These are phyloP conservation scores for Belgica antarctica DNA, from an alignment of 2,888 invertebrate species.

Conservation along the genomic window DNA sequence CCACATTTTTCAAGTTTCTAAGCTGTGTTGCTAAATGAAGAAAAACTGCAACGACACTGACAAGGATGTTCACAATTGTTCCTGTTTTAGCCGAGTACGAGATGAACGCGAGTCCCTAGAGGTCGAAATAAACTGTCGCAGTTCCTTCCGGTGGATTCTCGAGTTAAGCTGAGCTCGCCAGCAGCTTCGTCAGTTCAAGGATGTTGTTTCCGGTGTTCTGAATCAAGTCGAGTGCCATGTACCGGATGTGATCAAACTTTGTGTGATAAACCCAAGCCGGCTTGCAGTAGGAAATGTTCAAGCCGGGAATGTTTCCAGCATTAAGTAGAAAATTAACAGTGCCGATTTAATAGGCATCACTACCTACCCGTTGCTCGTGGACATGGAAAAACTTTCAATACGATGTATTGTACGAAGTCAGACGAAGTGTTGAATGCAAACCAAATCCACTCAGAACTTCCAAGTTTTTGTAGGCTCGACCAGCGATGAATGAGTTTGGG, in stretches of 20 bases:
- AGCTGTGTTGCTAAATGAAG: constrained; percentile 46
- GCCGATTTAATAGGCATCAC: constrained; percentile 8
- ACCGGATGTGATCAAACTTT: constrained; percentile 73
- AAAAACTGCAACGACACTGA: constrained; percentile 39
- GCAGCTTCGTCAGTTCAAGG: constrained; percentile 67
- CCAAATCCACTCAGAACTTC: constrained; percentile 19
- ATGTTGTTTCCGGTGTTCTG: constrained; percentile 91
- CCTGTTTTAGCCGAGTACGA: constrained; percentile 59
- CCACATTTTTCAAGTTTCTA: constrained; percentile 24
- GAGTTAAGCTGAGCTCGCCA: constrained; percentile 56
- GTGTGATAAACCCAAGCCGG: constrained; percentile 93
- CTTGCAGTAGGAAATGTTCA: constrained; percentile 88
- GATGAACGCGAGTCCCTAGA: constrained; percentile 58
- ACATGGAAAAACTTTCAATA: background rate
- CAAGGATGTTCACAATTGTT: constrained; percentile 48
- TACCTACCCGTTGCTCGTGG: constrained; percentile 8
- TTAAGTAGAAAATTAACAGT: constrained; percentile 50
- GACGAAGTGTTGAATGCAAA: background rate
- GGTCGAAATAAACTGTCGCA: constrained; percentile 58
- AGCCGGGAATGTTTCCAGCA: constrained; percentile 68
- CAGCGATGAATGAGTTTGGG: constrained; percentile 30
- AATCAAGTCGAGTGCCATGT: constrained; percentile 75
- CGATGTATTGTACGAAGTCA: background rate
- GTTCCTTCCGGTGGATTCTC: constrained; percentile 47
- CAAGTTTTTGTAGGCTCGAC: constrained; percentile 20